Evolutionary conservation across 2,113 vertebrate species (phyloP).

Genomic region (Cromileptes altivelis): DNA sequence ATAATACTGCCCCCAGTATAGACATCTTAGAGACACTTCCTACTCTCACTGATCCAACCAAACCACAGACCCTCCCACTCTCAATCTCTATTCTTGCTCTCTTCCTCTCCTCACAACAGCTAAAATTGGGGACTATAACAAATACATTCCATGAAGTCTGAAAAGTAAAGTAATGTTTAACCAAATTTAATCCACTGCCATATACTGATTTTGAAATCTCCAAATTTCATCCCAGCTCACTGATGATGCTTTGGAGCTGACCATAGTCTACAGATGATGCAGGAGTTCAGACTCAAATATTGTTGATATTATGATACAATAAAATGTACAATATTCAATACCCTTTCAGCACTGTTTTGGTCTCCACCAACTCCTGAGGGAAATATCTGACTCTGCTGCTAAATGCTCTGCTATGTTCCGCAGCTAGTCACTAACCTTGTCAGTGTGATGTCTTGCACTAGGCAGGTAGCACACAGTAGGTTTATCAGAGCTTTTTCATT

Average conservation of each 20-base stretch:
- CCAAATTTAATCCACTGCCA: background rate
- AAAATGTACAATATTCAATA: too few relatives aligned
- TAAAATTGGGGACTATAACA: background rate
- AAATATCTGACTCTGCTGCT: too few relatives aligned
- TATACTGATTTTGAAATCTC: background rate
- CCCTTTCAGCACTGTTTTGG: too few relatives aligned
- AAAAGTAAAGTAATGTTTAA: background rate
- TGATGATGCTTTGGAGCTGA: too few relatives aligned
- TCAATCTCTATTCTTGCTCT: background rate
- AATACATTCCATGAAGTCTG: too few relatives aligned
- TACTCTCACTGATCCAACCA: background rate
- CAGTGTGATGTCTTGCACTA: too few relatives aligned
- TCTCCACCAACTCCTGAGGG: background rate
- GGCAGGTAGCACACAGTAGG: too few relatives aligned
- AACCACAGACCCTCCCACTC: background rate
- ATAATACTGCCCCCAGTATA: background rate
- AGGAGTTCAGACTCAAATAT: too few relatives aligned
- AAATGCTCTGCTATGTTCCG: background rate
- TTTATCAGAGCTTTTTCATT: too few relatives aligned
- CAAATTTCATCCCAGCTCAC: background rate
- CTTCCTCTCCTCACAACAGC: background rate
- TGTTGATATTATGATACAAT: too few relatives aligned
- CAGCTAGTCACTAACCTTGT: background rate
- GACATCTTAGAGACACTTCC: background rate
- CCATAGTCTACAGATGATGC: too few relatives aligned